phyloP scores from a whole-genome alignment of 2,797 vertebrate genomes.

The Cichlasoma orientale region DNA sequence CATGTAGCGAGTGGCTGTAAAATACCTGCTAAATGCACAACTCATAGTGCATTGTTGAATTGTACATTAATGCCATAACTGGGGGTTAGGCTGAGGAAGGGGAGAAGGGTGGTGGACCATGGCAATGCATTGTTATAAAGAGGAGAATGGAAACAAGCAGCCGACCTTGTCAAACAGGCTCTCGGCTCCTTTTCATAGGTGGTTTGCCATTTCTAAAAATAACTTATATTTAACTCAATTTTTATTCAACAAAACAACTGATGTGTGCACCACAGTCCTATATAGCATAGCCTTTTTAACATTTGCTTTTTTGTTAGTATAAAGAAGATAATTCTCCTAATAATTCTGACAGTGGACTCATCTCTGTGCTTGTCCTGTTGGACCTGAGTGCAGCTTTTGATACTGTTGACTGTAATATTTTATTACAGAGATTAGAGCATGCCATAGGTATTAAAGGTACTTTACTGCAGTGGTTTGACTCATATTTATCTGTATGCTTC shows the following conservation, averaged over 20 bases:
- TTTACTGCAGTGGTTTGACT: no score
- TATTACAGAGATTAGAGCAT: no score
- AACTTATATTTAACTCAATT: background rate
- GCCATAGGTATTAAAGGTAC: no score
- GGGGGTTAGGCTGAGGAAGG: background rate
- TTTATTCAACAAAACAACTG: constrained; percentile 5
- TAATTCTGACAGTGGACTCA: no score
- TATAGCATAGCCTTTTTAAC: background rate
- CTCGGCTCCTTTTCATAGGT: background rate
- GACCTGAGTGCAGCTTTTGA: no score
- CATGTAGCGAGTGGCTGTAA: constrained; percentile 37
- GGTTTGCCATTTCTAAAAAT: background rate
- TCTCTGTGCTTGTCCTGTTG: no score
- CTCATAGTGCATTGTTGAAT: constrained; percentile 5
- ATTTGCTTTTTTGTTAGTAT: background rate
- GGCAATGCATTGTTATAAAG: background rate
- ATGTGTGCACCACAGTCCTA: background rate
- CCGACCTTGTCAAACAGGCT: constrained; percentile 27
- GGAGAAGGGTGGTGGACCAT: background rate
- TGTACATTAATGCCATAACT: constrained; percentile 27
- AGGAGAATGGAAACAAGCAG: constrained; percentile 11
- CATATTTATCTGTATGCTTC: no score
- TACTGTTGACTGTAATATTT: no score
- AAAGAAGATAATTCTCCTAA: background rate
- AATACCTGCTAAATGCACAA: constrained; percentile 58